phyloP scores from a whole-genome alignment of 2,888 invertebrate species.

The Limulus polyphemus region DNA sequence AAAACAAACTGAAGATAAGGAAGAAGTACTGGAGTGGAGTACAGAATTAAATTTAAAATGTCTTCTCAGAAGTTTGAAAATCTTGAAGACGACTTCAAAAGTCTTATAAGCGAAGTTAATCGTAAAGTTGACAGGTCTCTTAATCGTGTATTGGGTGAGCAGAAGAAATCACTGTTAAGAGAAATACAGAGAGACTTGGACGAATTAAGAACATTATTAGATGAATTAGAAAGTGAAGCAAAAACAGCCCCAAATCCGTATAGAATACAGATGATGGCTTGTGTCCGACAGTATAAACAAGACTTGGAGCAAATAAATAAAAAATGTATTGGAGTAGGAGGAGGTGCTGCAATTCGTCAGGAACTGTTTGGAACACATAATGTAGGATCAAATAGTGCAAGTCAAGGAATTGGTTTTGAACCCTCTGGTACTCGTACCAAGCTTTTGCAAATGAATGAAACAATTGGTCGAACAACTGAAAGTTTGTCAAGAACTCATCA shows the following conservation, averaged over 20 bases:
- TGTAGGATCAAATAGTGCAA: neutral
- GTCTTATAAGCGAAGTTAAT: constrained; percentile 30
- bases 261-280: constrained; percentile 31
- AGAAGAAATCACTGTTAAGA: constrained; percentile 28
- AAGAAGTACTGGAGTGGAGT: too few species aligned
- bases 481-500: constrained; percentile 51
- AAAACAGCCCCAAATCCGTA: constrained; percentile 33
- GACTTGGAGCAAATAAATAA: constrained; percentile 2
- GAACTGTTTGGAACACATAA: constrained; percentile 21
- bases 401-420: constrained; percentile 24
- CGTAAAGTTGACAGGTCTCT: constrained; percentile 27
- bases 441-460: constrained; percentile 34
- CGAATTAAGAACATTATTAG: constrained; percentile 29
- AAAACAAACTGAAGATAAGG: too few species aligned
- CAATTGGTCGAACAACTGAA: constrained; percentile 33
- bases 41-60: constrained; percentile 9
- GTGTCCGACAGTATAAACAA: constrained; percentile 12
- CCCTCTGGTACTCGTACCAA: constrained; percentile 32
- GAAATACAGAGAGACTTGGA: constrained; percentile 30
- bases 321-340: constrained; percentile 9
- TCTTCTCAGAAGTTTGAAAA: constrained; percentile 37
- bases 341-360: constrained; percentile 26
- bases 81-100: constrained; percentile 35
- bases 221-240: constrained; percentile 39
- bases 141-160: constrained; percentile 29